Evolutionary conservation across 2,797 vertebrate genomes (phyloP), one percentile per base, ranked within the genome.

Genomic region (Sphenopsis melanotis): DNA sequence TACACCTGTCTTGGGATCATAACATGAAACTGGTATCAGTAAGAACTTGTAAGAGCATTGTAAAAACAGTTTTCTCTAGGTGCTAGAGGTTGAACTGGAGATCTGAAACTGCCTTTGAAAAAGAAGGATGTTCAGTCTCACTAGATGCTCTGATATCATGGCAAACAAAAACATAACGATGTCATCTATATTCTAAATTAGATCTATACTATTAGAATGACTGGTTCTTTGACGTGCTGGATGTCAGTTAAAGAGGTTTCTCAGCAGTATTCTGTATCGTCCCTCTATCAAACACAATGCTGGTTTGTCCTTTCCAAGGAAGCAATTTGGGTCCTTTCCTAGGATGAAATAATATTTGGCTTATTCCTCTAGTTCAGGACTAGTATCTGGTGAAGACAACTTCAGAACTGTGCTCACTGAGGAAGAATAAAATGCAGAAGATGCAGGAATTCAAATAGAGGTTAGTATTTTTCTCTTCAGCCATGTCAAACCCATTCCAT

Each of bases 381-480:
- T 98, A 98, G 32, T 98, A 98, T 89, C 97, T 98, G 53, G 95
- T 98, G 59, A 99, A 99, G 96, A 68, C 98, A 93, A 98, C 98
- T 12, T 84, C 65, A 82, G 57, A 42, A 61, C 19, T 46, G 15
- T 66, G 44, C 53, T 77, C 32, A 46, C 11, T 30, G 71, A 61
- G 42, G 39, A 84, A 32, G 56, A 89, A 85, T 57, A 66, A 92
- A 91, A 74, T 32, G 37, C 24, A 85, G 64, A 86, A 86, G 89
- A 97, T 37, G 97, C 98, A 76, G 98, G 98, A 95, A 99, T 98
- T 84, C 98, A 98, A 93, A 98, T 36, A 98, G 98, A 97, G 98
- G 98, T 98, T 61, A 87, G 97, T 96, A 32, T 72, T 92, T 72
- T 87, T 77, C 71, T 90, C 77, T 84, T 91, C 61, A 94, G 26